These are phyloP conservation scores for Aspidapion aeneum DNA, from an alignment of 2,888 invertebrate species.

Conservation along the genomic window DNA sequence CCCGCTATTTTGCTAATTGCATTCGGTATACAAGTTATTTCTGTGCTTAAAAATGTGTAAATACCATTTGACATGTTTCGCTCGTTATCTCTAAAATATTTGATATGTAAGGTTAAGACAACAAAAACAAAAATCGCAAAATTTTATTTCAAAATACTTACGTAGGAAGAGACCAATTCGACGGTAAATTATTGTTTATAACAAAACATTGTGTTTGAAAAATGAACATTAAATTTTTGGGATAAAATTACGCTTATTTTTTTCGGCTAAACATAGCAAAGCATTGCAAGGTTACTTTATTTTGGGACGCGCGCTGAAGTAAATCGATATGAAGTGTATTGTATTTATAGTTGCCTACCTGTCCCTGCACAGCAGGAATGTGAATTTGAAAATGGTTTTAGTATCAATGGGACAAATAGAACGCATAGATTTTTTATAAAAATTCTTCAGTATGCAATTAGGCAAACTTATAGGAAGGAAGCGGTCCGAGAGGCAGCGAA, in stretches of 20 bases:
- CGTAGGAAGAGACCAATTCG: no score
- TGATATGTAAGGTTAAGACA: no score
- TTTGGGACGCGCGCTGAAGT: neutral
- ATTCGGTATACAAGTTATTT: slow-evolving; percentile 41
- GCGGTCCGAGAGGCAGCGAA: no score
- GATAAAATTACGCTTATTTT: neutral
- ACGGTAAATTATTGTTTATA: neutral
- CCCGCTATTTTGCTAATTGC: slow-evolving; percentile 38
- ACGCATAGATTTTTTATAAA: neutral
- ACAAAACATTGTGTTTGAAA: no score
- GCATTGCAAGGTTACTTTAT: neutral
- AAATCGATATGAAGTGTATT: neutral
- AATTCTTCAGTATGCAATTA: no score
- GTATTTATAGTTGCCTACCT: neutral
- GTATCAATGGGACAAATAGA: no score
- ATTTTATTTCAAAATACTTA: no score
- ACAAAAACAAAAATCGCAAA: no score
- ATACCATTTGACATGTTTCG: neutral
- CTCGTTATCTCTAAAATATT: neutral
- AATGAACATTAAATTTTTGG: neutral
- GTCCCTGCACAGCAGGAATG: no score
- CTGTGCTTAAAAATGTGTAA: slow-evolving; percentile 38
- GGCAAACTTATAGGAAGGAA: no score
- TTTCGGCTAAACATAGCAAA: neutral
- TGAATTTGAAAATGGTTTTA: no score